Base-by-base conservation (phyloP, 2,113 vertebrate genomes). In the Corythaixoides concolor region DNA sequence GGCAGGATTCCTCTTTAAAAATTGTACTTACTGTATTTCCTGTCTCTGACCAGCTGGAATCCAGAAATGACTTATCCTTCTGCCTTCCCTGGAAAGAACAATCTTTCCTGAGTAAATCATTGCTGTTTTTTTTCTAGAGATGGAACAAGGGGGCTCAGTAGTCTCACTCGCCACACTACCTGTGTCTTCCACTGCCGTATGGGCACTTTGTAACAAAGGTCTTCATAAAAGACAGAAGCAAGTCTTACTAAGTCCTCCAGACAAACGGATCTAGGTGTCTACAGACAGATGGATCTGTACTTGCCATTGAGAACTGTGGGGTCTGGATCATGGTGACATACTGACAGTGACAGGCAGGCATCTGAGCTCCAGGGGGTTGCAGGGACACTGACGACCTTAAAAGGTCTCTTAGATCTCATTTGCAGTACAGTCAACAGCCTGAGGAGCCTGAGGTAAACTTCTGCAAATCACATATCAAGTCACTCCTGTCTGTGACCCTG, bases 181-280 rank as follows among this genome's bases (percentile, higher is more conserved):
- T 60, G 0, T 41, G 56, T n/a, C 45, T 92, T 83, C 28, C 37
- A 35, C 9, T 0, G 0, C 27, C 5, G 1, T 24, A 35, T 2
- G 3, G 15, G 7, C 7, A 35, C 21, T 73, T n/a, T 55, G 6
- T 58, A 76, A 20, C 43, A 1, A 1, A 73, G 8, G 2, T 80
- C 22, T 85, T 75, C 27, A 67, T 1, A 60, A 50, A 75, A 87
- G 58, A 56, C 33, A 73, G 35, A 80, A 88, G 30, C 2, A 45
- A 79, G 8, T 21, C 24, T 17, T 55, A 3, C 6, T 47, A 53
- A n/a, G 15, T 66, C 26, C 47, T 87, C 20, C 52, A 89, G 59
- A 77, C 3, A 84, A 58, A 66, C 16, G 13, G 7, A 14, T 37
- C 22, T 45, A 69, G 7, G 5, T 53, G 12, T 37, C 37, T 86